Conservation (phyloP, 2,113 vertebrate species). For the Charina bottae region DNA sequence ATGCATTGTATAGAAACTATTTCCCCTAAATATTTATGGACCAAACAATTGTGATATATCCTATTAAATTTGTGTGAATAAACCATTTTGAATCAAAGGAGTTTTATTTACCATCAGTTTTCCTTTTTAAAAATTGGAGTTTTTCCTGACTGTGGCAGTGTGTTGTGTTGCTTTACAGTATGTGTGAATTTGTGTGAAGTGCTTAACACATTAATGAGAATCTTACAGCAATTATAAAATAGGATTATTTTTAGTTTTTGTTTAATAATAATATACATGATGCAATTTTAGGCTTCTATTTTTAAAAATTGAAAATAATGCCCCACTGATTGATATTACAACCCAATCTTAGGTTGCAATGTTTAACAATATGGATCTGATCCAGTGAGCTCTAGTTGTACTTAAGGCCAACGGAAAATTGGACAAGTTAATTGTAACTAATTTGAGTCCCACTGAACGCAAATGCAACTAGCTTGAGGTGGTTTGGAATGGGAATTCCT, state of each 20-base stretch:
- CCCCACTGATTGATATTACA: constrained; percentile 92
- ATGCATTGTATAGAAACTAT: constrained; percentile 99
- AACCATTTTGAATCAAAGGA: constrained; percentile 96
- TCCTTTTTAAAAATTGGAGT: constrained; percentile 67
- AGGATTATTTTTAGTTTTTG: constrained; percentile 60
- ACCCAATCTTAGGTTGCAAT: constrained; percentile 70
- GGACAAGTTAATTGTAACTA: background rate
- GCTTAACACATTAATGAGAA: constrained; percentile 56
- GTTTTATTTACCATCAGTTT: constrained; percentile 94
- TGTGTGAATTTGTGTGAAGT: constrained; percentile 60
- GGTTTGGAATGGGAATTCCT: constrained; percentile 10
- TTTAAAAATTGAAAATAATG: constrained; percentile 86
- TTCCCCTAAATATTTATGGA: constrained; percentile 99
- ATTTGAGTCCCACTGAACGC: background rate
- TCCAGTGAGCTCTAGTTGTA: background rate
- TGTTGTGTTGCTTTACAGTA: constrained; percentile 60
- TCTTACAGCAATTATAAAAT: constrained; percentile 63
- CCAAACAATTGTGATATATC: constrained; percentile 99
- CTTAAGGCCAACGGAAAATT: constrained; percentile 10
- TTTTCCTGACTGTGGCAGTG: constrained; percentile 42
- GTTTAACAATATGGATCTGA: constrained; percentile 6
- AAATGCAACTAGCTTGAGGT: constrained; percentile 20
- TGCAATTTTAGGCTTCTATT: constrained; percentile 73
- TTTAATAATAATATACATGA: constrained; percentile 65
- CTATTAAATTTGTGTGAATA: constrained; percentile 99